Evolutionary conservation across 1,140 invertebrate genomes (phyloP), one percentile per base, ranked within the genome.

Genomic region (Drosophila triauraria): DNA sequence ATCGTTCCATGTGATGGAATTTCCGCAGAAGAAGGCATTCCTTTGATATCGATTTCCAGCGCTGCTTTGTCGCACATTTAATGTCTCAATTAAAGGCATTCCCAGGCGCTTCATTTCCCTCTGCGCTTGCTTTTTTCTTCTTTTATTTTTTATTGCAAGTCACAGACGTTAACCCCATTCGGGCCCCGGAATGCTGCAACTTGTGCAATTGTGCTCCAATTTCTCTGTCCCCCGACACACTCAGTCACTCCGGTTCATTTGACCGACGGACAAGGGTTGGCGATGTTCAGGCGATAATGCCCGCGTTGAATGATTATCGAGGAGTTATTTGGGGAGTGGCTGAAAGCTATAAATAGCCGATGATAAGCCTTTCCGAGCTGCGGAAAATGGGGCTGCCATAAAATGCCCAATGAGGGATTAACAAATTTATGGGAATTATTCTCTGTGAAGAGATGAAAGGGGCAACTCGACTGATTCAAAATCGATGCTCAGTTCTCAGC

Each of bases 1-100:
- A 15, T 5, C 35, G 35, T 56, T 43, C n/a, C 58, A 32, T 60
- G 54, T 44, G 25, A 44, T 35, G 40, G 43, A 35, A 13, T 46
- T 46, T 54, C 32, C n/a, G 3, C 3, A 17, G 38, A 42, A 38
- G 23, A 65, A 51, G 53, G 46, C 56, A 72, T 74, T 60, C 38
- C 46, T 72, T 60, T 72, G 54, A 72, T 58, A 59, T 70, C 15
- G 69, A 43, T 71, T 72, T 12, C 51, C 27, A 35, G 38, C 23
- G 30, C 27, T 13, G 47, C 23, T 27, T 51, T 65, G 44, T 48
- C 43, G 44, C 43, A 64, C 59, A 67, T 67, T 67, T 67, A 63
- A 67, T 70, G 68, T 27, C 69, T 60, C 67, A 71, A 70, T 71
- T 71, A 68, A 56, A 58, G 42, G 69, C 68, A 72, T 72, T 72